Evolutionary conservation across 2,888 invertebrate species (phyloP).

Genomic region (Keiferia lycopersicella): DNA sequence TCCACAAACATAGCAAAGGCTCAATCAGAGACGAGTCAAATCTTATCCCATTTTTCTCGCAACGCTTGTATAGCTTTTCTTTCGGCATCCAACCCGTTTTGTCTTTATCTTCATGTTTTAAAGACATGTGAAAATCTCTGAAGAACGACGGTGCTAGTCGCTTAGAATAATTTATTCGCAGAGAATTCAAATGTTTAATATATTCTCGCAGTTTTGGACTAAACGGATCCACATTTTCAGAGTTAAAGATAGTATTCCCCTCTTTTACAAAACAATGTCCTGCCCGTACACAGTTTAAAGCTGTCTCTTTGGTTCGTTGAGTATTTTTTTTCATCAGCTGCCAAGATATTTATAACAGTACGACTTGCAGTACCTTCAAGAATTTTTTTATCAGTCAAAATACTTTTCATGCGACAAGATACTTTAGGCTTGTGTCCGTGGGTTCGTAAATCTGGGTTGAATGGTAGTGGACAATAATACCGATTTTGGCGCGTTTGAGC

Average conservation of each 20-base stretch:
- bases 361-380: slow-evolving; percentile 58
- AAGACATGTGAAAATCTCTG: slow-evolving; percentile 52
- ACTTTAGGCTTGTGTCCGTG: slow-evolving; percentile 65
- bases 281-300: slow-evolving; percentile 62
- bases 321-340: slow-evolving; percentile 63
- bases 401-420: background rate
- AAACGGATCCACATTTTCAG: slow-evolving; percentile 64
- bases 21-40: slow-evolving; percentile 75
- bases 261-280: slow-evolving; percentile 72
- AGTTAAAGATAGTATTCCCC: slow-evolving; percentile 53
- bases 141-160: slow-evolving; percentile 60
- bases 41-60: slow-evolving; percentile 62
- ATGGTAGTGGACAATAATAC: slow-evolving; percentile 69
- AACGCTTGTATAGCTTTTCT: slow-evolving; percentile 64
- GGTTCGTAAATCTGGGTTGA: slow-evolving; percentile 55
- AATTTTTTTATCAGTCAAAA: slow-evolving; percentile 29
- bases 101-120: slow-evolving; percentile 62
- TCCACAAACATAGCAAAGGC: slow-evolving; percentile 67
- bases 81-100: slow-evolving; percentile 72
- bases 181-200: slow-evolving; percentile 65
- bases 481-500: slow-evolving; percentile 53
- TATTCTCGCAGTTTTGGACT: slow-evolving; percentile 63
- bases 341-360: slow-evolving; percentile 59
- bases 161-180: slow-evolving; percentile 56
- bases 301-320: slow-evolving; percentile 61